These are phyloP conservation scores for Aphrophora alni DNA, from an alignment of 2,888 invertebrate species.

Conservation along the genomic window DNA sequence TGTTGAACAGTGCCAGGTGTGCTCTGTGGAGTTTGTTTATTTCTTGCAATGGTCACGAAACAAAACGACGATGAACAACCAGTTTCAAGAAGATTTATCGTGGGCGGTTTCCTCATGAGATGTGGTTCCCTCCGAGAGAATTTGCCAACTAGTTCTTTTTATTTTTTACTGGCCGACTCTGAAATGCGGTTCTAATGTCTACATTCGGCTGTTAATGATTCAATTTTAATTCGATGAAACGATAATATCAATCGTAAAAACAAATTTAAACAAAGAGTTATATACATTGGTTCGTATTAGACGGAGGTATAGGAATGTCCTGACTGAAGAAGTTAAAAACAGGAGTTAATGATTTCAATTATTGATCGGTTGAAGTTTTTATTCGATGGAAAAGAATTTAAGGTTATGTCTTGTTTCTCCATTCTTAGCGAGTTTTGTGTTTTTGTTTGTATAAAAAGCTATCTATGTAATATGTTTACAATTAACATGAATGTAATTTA, in stretches of 20 bases:
- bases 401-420: neutral
- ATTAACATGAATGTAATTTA: no score
- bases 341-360: neutral
- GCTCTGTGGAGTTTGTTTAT: neutral
- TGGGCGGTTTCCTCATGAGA: neutral
- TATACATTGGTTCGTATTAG: neutral
- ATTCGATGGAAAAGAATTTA: no score
- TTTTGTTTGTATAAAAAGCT: no score
- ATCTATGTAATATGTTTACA: no score
- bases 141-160: neutral
- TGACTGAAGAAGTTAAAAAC: neutral
- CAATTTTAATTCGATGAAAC: neutral
- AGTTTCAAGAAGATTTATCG: neutral
- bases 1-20: neutral
- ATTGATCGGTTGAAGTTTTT: neutral
- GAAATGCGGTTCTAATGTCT: neutral
- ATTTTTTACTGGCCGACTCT: neutral
- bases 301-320: neutral
- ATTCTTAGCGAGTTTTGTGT: neutral
- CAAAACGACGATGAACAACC: neutral
- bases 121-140: neutral
- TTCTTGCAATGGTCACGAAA: conserved; percentile 4
- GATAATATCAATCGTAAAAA: neutral
- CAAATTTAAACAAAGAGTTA: neutral
- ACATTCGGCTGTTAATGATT: neutral